Evolutionary conservation across 1,140 invertebrate genomes (phyloP).

Genomic region (Apis dorsata): DNA sequence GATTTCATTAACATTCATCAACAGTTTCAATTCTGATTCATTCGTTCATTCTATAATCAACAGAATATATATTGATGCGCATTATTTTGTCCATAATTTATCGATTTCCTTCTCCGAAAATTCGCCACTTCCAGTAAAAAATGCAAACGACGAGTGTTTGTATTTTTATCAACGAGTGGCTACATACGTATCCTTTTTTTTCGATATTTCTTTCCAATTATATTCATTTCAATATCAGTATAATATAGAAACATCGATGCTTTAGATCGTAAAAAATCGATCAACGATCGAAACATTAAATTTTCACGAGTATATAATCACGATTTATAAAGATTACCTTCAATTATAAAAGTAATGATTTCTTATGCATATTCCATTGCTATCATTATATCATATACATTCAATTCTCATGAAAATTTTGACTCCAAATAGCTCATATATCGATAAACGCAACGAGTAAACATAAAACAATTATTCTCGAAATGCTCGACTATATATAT

Average conservation of each 20-base stretch:
- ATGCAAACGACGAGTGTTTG: not conserved
- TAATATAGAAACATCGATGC: not conserved
- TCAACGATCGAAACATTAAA: no score
- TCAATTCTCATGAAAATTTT: no score
- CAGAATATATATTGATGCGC: not conserved
- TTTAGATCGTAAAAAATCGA: not conserved
- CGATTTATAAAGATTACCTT: no score
- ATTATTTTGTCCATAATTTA: not conserved
- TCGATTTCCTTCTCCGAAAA: not conserved
- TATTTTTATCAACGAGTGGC: not conserved
- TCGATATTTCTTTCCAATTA: not conserved
- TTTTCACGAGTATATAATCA: no score
- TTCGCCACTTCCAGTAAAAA: not conserved
- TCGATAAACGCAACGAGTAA: no score
- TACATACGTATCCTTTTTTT: not conserved
- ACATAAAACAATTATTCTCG: not conserved
- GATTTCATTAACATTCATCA: constrained; percentile 45
- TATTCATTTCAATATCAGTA: not conserved
- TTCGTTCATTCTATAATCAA: constrained; percentile 25
- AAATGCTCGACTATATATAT: not conserved
- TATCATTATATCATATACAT: no score
- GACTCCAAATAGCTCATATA: no score
- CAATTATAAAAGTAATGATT: no score
- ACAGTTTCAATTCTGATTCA: constrained; percentile 30
- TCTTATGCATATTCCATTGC: no score